A percentile compares a stretch with the other conserved stretches of the same genome.
Conservation (phyloP, 2,888 invertebrate genomes). For the Eilema caniola region DNA sequence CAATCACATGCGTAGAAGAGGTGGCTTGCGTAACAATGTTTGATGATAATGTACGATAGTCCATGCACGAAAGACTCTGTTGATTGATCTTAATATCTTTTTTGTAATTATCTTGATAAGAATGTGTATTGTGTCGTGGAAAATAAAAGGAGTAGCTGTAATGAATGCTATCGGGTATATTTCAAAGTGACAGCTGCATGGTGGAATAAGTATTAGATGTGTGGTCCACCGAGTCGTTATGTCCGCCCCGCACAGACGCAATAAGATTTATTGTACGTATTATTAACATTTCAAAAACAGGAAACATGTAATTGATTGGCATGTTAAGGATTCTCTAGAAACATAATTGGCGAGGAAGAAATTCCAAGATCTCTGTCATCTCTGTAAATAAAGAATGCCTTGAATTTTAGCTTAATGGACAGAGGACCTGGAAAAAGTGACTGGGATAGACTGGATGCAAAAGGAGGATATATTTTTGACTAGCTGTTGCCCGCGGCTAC, state of each 20-base stretch:
- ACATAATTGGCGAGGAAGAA: slow-evolving; percentile 22
- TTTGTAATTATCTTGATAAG: slow-evolving; percentile 20
- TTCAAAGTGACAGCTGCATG: slow-evolving; percentile 33
- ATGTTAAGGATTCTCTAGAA: slow-evolving; percentile 26
- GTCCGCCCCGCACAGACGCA: slow-evolving; percentile 22
- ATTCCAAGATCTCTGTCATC: not conserved
- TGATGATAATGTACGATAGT: slow-evolving; percentile 34
- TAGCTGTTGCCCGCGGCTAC: no score
- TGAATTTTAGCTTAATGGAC: not conserved
- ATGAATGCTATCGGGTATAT: slow-evolving; percentile 32
- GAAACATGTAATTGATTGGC: slow-evolving; percentile 28
- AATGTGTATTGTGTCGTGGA: slow-evolving; percentile 21
- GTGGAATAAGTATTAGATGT: slow-evolving; percentile 19
- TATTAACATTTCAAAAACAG: slow-evolving; percentile 30
- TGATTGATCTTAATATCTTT: slow-evolving; percentile 29
- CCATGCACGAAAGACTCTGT: slow-evolving; percentile 28
- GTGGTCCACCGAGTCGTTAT: slow-evolving; percentile 19
- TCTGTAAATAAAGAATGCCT: not conserved
- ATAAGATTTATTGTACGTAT: slow-evolving; percentile 32
- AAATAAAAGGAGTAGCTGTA: slow-evolving; percentile 27
- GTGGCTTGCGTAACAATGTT: slow-evolving; percentile 38
- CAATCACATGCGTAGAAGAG: slow-evolving; percentile 29
- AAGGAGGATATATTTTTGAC: no score
- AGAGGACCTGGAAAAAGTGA: no score
- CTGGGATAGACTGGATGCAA: no score